phyloP scores from a whole-genome alignment of 2,797 vertebrate species.

The Artibeus lituratus region DNA sequence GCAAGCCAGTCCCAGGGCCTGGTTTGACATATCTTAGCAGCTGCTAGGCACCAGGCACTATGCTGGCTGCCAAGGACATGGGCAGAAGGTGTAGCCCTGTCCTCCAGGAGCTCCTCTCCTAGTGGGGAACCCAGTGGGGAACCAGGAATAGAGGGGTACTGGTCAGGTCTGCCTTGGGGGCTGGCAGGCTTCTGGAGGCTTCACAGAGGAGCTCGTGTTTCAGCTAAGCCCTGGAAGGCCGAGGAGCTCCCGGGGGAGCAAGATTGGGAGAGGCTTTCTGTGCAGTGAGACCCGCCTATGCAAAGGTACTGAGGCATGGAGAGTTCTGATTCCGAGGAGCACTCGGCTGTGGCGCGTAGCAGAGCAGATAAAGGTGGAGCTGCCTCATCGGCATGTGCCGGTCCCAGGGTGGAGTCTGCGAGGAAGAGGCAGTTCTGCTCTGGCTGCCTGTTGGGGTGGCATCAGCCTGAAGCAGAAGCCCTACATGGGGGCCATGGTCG shows the following conservation, averaged over 20 bases:
- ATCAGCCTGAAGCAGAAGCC: neutral
- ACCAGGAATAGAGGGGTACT: neutral
- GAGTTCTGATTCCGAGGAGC: neutral
- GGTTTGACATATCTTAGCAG: neutral
- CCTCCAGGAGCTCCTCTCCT: neutral
- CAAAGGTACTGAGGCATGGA: neutral
- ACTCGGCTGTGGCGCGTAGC: rapidly evolving
- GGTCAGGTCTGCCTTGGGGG: neutral
- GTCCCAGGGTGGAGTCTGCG: neutral
- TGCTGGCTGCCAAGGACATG: neutral
- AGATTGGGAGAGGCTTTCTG: neutral
- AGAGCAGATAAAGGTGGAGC: neutral
- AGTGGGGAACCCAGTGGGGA: neutral
- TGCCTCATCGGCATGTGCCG: neutral
- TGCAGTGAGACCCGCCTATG: neutral
- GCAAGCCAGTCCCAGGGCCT: neutral
- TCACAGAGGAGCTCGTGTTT: neutral
- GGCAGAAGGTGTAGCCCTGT: neutral
- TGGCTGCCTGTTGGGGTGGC: neutral
- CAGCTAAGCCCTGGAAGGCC: neutral
- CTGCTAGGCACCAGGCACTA: neutral
- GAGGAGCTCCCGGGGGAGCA: neutral
- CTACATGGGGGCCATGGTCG: neutral
- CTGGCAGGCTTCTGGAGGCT: neutral
- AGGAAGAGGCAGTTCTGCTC: neutral